Evolutionary conservation across 2,113 vertebrate genomes (phyloP).

Genomic region (Lagopus muta): DNA sequence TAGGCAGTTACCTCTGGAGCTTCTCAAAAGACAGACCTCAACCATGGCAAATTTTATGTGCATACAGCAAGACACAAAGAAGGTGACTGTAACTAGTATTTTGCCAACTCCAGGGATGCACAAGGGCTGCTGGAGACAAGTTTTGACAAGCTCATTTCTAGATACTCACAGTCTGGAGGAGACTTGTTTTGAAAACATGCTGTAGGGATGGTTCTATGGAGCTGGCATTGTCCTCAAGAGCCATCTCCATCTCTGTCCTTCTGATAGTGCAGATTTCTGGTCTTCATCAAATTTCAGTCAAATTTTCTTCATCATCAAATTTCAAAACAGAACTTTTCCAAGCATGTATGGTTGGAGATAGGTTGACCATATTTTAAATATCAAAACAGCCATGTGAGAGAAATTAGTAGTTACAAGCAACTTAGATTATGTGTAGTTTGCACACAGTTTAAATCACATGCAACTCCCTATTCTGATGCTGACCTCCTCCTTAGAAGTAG

Average conservation of each 20-base stretch:
- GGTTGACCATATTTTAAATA: neutral
- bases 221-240: neutral
- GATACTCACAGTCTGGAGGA: neutral
- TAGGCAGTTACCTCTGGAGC: constrained; percentile 14
- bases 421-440: neutral
- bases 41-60: neutral
- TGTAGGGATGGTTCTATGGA: neutral
- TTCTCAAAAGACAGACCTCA: neutral
- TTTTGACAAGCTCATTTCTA: neutral
- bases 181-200: neutral
- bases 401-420: neutral
- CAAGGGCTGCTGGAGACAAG: neutral
- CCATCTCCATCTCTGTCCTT: neutral
- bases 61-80: neutral
- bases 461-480: neutral
- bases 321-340: neutral
- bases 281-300: neutral
- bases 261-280: neutral
- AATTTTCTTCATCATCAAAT: neutral
- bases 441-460: neutral
- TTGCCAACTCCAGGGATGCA: neutral
- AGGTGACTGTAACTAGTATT: neutral
- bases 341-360: neutral
- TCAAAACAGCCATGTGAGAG: neutral
- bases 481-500: neutral